Evolutionary conservation across 2,797 vertebrate genomes (phyloP).

Genomic region (Antrozous pallidus): DNA sequence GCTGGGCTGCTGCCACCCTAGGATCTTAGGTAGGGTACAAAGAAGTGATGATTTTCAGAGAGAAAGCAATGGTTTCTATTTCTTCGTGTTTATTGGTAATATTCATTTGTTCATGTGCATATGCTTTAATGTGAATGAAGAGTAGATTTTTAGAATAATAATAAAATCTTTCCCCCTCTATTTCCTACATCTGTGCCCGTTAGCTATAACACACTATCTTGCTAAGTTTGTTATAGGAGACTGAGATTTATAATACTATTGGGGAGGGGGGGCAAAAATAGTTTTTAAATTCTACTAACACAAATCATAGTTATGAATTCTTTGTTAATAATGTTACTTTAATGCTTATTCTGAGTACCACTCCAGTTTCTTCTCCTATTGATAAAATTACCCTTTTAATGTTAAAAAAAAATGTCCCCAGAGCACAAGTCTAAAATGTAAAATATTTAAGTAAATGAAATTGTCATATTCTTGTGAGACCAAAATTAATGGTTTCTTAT

Average conservation of each 20-base stretch:
- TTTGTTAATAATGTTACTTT: not conserved
- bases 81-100: not conserved
- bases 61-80: not conserved
- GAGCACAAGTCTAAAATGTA: not conserved
- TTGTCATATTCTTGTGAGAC: not conserved
- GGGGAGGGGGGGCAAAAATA: not conserved
- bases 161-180: not conserved
- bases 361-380: not conserved
- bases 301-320: not conserved
- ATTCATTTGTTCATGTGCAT: not conserved
- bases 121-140: not conserved
- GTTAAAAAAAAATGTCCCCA: not conserved
- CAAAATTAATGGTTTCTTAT: not conserved
- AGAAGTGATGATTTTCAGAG: not conserved
- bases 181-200: not conserved
- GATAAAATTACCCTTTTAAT: not conserved
- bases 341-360: not conserved
- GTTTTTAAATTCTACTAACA: not conserved
- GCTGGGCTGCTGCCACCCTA: not conserved
- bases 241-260: not conserved
- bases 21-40: not conserved
- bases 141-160: not conserved
- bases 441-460: slow-evolving; percentile 14
- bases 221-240: not conserved
- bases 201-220: not conserved